phyloP scores from a whole-genome alignment of 2,888 invertebrate species.

The Gisinianus flammeolus region DNA sequence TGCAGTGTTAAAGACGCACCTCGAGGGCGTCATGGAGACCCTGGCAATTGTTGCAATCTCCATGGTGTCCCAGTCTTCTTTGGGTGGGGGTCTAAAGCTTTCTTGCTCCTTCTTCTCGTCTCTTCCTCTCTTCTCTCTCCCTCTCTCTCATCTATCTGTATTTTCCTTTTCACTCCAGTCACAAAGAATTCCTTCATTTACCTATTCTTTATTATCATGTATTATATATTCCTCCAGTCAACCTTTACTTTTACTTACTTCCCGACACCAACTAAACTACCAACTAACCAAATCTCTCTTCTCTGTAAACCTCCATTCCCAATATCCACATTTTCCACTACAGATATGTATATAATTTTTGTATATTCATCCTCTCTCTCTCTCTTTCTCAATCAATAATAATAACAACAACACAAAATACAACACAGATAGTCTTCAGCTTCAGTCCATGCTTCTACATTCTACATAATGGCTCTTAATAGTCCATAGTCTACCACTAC shows the following conservation, averaged over 20 bases:
- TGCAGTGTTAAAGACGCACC: conserved; percentile 55
- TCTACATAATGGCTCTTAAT: conserved; percentile 32
- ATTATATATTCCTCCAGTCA: neutral
- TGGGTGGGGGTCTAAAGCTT: conserved; percentile 53
- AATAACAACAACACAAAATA: conserved; percentile 13
- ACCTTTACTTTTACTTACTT: conserved; percentile 8
- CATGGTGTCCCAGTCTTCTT: conserved; percentile 54
- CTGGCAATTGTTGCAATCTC: conserved; percentile 56
- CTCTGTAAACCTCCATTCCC: no score
- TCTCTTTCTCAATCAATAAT: conserved; percentile 27
- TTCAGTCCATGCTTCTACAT: conserved; percentile 5
- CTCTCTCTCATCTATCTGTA: neutral
- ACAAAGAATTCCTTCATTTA: conserved; percentile 46
- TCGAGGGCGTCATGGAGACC: conserved; percentile 54
- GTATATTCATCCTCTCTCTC: neutral
- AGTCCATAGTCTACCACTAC: conserved; percentile 10
- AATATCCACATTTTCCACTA: neutral
- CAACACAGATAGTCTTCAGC: conserved; percentile 19
- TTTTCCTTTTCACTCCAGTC: conserved; percentile 31
- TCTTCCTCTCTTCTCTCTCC: neutral
- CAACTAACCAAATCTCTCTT: no score
- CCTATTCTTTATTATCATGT: conserved; percentile 29
- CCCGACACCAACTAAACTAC: no score
- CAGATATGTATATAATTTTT: no score
- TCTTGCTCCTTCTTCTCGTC: neutral